Percentiles rank a stretch among this genome's conserved stretches.
These are phyloP conservation scores for Chironomus striatipennis DNA, from an alignment of 1,140 invertebrate genomes.

Conservation along the genomic window DNA sequence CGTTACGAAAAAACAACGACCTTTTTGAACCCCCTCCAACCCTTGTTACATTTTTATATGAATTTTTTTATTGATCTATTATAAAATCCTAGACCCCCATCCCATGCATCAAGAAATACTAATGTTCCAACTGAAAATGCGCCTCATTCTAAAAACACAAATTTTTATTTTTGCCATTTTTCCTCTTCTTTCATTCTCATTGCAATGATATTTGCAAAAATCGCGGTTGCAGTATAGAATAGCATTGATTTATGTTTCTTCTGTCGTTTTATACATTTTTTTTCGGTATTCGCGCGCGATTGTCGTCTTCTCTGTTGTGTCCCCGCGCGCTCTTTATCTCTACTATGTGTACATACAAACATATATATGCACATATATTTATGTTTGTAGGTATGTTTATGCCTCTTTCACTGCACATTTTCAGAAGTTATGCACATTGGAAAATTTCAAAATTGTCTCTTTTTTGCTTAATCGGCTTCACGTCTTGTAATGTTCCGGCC, in stretches of 20 bases:
- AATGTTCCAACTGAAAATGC: too few relatives aligned
- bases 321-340: slow-evolving; percentile 10
- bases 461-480: slow-evolving; percentile 12
- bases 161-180: too few relatives aligned
- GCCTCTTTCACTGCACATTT: neutral
- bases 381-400: neutral
- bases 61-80: too few relatives aligned
- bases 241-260: slow-evolving; percentile 22
- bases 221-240: slow-evolving; percentile 20
- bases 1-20: too few relatives aligned
- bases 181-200: neutral
- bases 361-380: neutral
- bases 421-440: slow-evolving; percentile 21
- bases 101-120: too few relatives aligned
- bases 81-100: too few relatives aligned
- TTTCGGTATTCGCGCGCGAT: slow-evolving; percentile 21
- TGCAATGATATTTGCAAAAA: neutral
- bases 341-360: neutral
- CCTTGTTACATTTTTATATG: too few relatives aligned
- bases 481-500: neutral
- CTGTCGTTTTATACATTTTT: neutral
- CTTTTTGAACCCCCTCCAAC: too few relatives aligned
- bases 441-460: slow-evolving; percentile 14
- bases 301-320: slow-evolving; percentile 11
- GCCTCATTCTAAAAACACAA: too few relatives aligned